Evolutionary conservation across 2,888 invertebrate genomes (phyloP), one percentile per base, ranked within the genome.

Genomic region (Stenotaenia linearis): DNA sequence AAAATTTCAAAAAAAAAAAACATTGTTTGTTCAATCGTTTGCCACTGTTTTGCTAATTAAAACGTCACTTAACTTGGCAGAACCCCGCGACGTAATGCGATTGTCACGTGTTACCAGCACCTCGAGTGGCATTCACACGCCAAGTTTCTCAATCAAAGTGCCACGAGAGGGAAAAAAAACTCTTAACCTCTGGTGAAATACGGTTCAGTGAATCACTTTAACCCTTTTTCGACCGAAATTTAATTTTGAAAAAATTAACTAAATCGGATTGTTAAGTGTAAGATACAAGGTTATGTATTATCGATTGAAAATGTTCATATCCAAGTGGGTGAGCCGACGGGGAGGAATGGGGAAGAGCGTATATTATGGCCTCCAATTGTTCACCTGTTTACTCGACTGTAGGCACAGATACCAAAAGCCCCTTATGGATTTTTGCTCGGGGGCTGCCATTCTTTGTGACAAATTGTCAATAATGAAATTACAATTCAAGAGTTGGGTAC

Each of bases 401-500:
- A 69, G 69, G 69, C 69, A 25, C 35, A 75, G 75, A 32, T 75
- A 37, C 75, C 75, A 32, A 23, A 74, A 37, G 37, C 75, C 35
- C 32, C 75, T 75, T 75, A 75, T 75, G 12, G 75, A 75, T 75
- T 75, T 75, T 75, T 32, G 75, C 75, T 37, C 4, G 32, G 35
- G 37, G 75, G 75, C 18, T 75, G 35, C 75, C 75, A 75, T 75
- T 75, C 37, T 75, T 75, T 75, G 37, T 37, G 75, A 37, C 75
- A 75, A 75, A 75, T 75, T 37, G 37, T 75, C 75, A 75, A 75
- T 75, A 75, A 75, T 75, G 75, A 75, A 75, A 75, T 75, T 75
- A 75, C 35, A 75, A 75, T 75, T 75, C 35, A 75, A 35, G 75
- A 75, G 37, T 69, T 69, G 69, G 50, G 69, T 28, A 69, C 69